Evolutionary conservation across 2,113 vertebrate genomes (phyloP).

Genomic region (Pelodiscus sinensis): DNA sequence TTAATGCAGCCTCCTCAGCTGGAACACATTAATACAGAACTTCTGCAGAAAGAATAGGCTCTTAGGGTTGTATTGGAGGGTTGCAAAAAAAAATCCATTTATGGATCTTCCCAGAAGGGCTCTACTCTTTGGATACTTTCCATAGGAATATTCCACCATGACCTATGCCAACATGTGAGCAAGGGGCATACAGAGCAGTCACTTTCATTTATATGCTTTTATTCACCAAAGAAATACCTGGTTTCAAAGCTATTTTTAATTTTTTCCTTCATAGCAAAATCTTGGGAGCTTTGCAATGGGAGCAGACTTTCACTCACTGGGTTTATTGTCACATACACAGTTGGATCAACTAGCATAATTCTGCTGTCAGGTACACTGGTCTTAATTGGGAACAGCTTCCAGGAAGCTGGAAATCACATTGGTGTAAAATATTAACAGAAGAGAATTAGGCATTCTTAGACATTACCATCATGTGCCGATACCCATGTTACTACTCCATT

Average conservation of each 20-base stretch:
- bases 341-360: not conserved
- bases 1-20: conserved; percentile 76
- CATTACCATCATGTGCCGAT: not conserved
- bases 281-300: not conserved
- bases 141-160: not conserved
- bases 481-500: not conserved
- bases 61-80: conserved; percentile 40
- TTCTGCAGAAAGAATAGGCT: conserved; percentile 45
- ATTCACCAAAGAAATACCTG: not conserved
- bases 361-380: not conserved
- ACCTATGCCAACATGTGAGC: rapidly evolving
- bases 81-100: conserved; percentile 47
- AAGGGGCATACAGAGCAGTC: not conserved
- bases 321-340: rapidly evolving
- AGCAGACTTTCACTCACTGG: not conserved
- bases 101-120: not conserved
- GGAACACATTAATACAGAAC: conserved; percentile 66
- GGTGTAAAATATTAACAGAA: not conserved
- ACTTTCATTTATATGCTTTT: not conserved
- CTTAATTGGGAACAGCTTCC: rapidly evolving
- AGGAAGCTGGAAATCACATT: not conserved
- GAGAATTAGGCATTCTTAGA: not conserved
- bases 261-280: not conserved
- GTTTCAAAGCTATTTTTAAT: not conserved
- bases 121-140: not conserved